Conservation (phyloP, 2,888 invertebrate species). For the Penaeus monodon region DNA sequence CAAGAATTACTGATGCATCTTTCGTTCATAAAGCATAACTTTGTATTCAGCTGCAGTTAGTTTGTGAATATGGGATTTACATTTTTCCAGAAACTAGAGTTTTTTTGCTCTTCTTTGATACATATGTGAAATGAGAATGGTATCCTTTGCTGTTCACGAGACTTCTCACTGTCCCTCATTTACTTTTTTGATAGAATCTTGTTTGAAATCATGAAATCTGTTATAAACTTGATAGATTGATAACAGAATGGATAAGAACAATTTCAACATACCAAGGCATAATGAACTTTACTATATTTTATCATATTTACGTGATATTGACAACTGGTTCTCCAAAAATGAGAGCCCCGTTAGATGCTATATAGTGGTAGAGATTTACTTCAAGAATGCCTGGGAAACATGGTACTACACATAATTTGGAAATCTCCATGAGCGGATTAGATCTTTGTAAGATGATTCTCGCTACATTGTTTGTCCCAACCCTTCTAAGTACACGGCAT, state of each 20-base stretch:
- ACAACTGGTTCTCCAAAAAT: slow-evolving; percentile 85
- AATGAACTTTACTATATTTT: no score
- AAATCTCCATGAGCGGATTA: slow-evolving; percentile 66
- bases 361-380: slow-evolving; percentile 82
- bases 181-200: no score
- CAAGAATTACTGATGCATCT: background rate
- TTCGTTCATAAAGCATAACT: background rate
- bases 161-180: no score
- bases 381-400: slow-evolving; percentile 78
- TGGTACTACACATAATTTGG: slow-evolving; percentile 80
- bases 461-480: slow-evolving; percentile 80
- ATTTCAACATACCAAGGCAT: background rate
- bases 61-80: no score
- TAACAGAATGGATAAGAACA: background rate
- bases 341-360: slow-evolving; percentile 79
- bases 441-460: slow-evolving; percentile 80
- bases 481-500: slow-evolving; percentile 85
- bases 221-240: no score
- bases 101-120: no score
- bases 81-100: no score
- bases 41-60: no score
- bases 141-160: no score
- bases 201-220: no score
- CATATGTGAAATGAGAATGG: no score
- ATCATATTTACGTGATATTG: slow-evolving; percentile 77